Percentiles rank a stretch among this genome's conserved stretches.
Conservation (phyloP, 2,888 invertebrate species). For the Chymomyza caudatula region DNA sequence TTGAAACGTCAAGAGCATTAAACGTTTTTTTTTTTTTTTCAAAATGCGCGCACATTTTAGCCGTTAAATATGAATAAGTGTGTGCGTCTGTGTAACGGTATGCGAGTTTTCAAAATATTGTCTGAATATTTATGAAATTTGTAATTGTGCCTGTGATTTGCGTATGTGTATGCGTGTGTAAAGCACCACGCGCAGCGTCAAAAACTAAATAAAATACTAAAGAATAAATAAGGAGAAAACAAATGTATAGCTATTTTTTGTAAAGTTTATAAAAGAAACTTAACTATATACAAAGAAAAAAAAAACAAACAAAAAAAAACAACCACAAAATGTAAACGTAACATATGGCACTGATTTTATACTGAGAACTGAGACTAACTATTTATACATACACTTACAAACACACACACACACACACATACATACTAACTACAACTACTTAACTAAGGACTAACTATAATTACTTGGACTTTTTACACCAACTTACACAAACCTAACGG, state of each 20-base stretch:
- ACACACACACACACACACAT: conserved; percentile 36
- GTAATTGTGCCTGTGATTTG: conserved; percentile 40
- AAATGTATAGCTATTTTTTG: conserved; percentile 40
- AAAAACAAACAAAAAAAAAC: conserved; percentile 26
- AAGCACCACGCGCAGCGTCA: conserved; percentile 66
- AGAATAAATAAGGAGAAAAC: conserved; percentile 19
- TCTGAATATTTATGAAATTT: conserved; percentile 2
- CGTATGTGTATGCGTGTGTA: conserved; percentile 27
- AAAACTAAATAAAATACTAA: conserved; percentile 3
- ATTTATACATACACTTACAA: conserved; percentile 48
- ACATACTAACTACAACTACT: conserved; percentile 42
- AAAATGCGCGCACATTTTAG: conserved; percentile 7
- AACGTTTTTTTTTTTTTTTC: background rate
- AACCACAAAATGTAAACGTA: conserved; percentile 42
- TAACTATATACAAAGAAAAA: conserved; percentile 17
- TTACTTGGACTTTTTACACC: conserved; percentile 32
- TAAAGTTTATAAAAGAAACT: conserved; percentile 7
- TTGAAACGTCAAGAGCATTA: too few relatives aligned
- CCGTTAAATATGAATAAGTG: background rate
- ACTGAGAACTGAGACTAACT: conserved; percentile 71
- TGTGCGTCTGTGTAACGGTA: background rate
- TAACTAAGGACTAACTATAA: conserved; percentile 50
- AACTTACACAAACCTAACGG: conserved; percentile 44
- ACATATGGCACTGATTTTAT: conserved; percentile 71
- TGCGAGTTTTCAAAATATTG: conserved; percentile 6